phyloP scores from a whole-genome alignment of 2,113 vertebrate species.

The Gobiocypris rarus region DNA sequence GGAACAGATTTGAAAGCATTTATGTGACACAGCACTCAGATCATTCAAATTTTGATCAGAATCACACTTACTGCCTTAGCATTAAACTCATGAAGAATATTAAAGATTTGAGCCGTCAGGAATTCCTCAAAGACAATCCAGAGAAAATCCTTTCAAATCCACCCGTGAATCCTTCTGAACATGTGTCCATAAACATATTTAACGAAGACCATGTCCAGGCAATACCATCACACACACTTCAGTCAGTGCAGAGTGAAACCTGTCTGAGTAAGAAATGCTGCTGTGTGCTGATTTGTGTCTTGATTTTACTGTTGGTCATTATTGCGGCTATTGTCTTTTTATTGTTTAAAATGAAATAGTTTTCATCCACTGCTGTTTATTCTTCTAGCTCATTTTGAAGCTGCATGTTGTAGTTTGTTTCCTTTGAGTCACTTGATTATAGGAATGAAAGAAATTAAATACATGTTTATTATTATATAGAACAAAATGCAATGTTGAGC shows the following conservation, averaged over 20 bases:
- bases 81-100: background rate
- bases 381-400: background rate
- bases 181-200: background rate
- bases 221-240: background rate
- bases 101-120: background rate
- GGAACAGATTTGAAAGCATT: background rate
- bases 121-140: background rate
- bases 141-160: too few relatives aligned
- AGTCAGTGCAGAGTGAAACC: background rate
- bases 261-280: background rate
- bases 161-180: background rate
- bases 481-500: background rate
- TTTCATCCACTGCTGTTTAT: background rate
- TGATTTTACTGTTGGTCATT: background rate
- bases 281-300: background rate
- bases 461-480: background rate
- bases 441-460: background rate
- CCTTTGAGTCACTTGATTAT: background rate
- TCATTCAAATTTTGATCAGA: constrained; percentile 8
- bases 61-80: constrained; percentile 32
- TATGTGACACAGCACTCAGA: constrained; percentile 48
- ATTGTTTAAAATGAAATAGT: background rate
- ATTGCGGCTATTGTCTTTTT: background rate
- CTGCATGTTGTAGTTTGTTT: background rate
- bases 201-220: too few relatives aligned